Evolutionary conservation across 2,888 invertebrate species (phyloP), one percentile per base, ranked within the genome.

Genomic region (Hirtodrosophila confusa): DNA sequence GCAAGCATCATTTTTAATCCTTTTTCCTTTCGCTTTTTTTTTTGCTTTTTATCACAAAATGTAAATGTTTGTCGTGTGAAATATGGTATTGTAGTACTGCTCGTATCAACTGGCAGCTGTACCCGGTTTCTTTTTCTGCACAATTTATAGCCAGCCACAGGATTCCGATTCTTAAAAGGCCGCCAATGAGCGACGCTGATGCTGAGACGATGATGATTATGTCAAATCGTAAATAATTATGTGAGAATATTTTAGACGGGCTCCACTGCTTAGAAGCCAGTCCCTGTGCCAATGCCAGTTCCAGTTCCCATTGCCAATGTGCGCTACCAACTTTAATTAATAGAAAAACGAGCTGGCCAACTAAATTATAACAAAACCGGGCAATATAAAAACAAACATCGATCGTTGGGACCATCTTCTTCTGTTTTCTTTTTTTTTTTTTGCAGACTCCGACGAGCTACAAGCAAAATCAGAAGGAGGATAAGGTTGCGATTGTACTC

Each of bases 171-270:
- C 63, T 44, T 70, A 49, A 68, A 63, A 58, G 54, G 44, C 64
- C 64, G 64, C 67, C 65, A 71, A 60, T 45, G 55, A 56, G 37
- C 57, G 57, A 67, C 4, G 27, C 27, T 17, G 17, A 17, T 17
- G 27, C 27, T 2, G 6, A 5, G 27, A 4, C 54, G 69, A 55
- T 79, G 80, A 86, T 88, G 88, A 88, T 88, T 87, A 88, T 88
- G 87, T 87, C 76, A 80, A 82, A 87, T 88, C 88, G 89, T 88
- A 89, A 88, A 88, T 89, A 88, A 88, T 88, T 89, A 88, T 88
- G 88, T 88, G 89, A 89, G 88, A 88, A 89, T 87, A 86, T 87
- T 86, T 82, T 83, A 82, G 80, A 50, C 74, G 54, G 27, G 24
- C 57, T 63, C 58, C 35, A 37, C 58, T 1, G 63, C 53, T 48